Conservation (phyloP, 1,140 invertebrate genomes). For the Microplitis mediator region DNA sequence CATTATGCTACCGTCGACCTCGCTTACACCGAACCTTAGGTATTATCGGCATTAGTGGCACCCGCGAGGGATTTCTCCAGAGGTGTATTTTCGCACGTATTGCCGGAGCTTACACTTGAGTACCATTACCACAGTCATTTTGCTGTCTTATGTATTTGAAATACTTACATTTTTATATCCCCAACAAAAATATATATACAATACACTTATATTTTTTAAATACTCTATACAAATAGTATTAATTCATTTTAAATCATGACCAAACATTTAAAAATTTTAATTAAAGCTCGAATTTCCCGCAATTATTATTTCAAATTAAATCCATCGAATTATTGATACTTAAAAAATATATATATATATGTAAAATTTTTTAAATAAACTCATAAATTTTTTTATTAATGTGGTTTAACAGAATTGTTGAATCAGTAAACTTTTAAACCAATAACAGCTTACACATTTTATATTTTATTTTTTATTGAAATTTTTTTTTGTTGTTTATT, state of each 20-base stretch:
- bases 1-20: constrained; percentile 34
- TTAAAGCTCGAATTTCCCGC: too few species aligned
- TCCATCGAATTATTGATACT: too few species aligned
- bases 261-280: too few species aligned
- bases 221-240: too few species aligned
- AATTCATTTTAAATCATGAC: too few species aligned
- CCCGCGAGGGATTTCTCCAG: constrained; percentile 12
- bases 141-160: neutral
- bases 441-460: neutral
- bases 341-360: too few species aligned
- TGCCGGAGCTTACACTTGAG: neutral
- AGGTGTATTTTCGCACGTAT: constrained; percentile 29
- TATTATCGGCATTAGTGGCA: constrained; percentile 34
- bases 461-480: constrained; percentile 22
- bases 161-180: neutral
- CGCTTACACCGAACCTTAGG: constrained; percentile 20
- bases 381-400: too few species aligned
- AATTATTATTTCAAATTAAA: too few species aligned
- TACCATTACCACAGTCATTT: constrained; percentile 17
- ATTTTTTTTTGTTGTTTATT: constrained; percentile 7
- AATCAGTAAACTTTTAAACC: too few species aligned
- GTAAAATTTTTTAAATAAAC: too few species aligned
- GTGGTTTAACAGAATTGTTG: too few species aligned
- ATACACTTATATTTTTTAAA: neutral
- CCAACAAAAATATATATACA: neutral